Conservation (phyloP, 2,113 vertebrate species). For the Ardeotis arabs region DNA sequence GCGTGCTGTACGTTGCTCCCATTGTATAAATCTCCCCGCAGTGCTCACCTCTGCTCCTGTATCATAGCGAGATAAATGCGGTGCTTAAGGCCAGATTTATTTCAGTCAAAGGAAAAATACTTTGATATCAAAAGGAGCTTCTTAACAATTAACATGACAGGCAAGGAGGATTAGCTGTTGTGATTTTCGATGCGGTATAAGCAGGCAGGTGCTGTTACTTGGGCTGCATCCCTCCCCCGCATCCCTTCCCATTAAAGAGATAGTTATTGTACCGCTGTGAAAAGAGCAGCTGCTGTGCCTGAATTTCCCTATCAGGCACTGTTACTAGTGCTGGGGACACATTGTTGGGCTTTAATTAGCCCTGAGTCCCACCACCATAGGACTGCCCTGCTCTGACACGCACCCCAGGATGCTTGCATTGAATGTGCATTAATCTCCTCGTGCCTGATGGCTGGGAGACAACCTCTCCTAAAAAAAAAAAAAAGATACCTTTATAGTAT, state of each 20-base stretch:
- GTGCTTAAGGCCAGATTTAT: slow-evolving; percentile 70
- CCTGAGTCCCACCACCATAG: background rate
- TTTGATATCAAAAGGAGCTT: slow-evolving; percentile 67
- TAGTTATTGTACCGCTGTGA: slow-evolving; percentile 76
- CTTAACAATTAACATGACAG: slow-evolving; percentile 63
- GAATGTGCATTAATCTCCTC: slow-evolving; percentile 45
- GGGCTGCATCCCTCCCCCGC: slow-evolving; percentile 23
- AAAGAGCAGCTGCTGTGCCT: slow-evolving; percentile 81
- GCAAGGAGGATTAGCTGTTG: slow-evolving; percentile 65
- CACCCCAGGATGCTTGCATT: slow-evolving; percentile 21
- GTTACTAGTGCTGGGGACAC: slow-evolving; percentile 45
- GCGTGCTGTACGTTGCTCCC: background rate
- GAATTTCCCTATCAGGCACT: slow-evolving; percentile 66
- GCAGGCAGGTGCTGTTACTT: slow-evolving; percentile 78
- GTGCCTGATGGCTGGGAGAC: background rate
- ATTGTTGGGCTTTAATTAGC: slow-evolving; percentile 62
- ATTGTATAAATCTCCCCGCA: slow-evolving; percentile 37
- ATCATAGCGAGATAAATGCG: slow-evolving; percentile 42
- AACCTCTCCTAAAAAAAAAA: background rate
- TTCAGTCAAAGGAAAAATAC: slow-evolving; percentile 69
- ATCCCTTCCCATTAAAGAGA: slow-evolving; percentile 56
- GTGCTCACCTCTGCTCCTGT: slow-evolving; percentile 55
- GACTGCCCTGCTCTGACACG: slow-evolving; percentile 51
- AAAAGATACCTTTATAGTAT: background rate
- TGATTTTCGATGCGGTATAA: slow-evolving; percentile 41